phyloP scores from a whole-genome alignment of 2,888 invertebrate species.

The Xiphydria camelus region DNA sequence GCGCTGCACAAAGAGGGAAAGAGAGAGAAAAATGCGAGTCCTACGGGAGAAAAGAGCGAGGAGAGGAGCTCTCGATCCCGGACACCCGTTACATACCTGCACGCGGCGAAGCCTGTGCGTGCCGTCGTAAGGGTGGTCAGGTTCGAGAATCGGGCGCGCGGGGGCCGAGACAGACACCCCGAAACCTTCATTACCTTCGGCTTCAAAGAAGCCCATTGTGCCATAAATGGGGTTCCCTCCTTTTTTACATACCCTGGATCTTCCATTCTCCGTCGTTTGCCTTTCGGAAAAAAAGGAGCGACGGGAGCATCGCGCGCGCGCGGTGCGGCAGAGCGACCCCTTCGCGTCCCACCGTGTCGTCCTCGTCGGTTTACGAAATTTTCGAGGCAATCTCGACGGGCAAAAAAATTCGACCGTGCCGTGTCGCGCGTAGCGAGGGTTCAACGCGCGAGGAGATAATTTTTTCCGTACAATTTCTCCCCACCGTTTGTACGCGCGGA shows the following conservation, averaged over 20 bases:
- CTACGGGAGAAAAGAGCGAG: too few relatives aligned
- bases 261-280: conserved; percentile 43
- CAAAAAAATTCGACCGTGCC: conserved; percentile 23
- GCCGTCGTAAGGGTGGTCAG: conserved; percentile 40
- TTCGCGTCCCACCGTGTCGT: too few relatives aligned
- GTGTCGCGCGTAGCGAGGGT: conserved; percentile 37
- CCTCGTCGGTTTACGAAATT: conserved; percentile 30
- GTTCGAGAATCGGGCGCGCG: conserved; percentile 38
- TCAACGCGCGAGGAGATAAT: too few relatives aligned
- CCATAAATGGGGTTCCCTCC: conserved; percentile 44
- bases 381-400: conserved; percentile 31
- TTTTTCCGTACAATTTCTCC: too few relatives aligned
- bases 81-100: conserved; percentile 38
- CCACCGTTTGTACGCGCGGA: neutral
- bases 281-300: conserved; percentile 30
- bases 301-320: conserved; percentile 2
- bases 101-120: conserved; percentile 35
- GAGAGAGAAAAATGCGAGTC: too few relatives aligned
- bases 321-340: neutral
- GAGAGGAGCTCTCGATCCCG: neutral
- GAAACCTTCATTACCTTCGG: conserved; percentile 48
- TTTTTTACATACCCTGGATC: conserved; percentile 34
- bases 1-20: too few relatives aligned
- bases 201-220: conserved; percentile 48
- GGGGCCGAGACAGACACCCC: conserved; percentile 39